phyloP scores from a whole-genome alignment of 2,797 vertebrate genomes.

The Protosalanx chinensis region DNA sequence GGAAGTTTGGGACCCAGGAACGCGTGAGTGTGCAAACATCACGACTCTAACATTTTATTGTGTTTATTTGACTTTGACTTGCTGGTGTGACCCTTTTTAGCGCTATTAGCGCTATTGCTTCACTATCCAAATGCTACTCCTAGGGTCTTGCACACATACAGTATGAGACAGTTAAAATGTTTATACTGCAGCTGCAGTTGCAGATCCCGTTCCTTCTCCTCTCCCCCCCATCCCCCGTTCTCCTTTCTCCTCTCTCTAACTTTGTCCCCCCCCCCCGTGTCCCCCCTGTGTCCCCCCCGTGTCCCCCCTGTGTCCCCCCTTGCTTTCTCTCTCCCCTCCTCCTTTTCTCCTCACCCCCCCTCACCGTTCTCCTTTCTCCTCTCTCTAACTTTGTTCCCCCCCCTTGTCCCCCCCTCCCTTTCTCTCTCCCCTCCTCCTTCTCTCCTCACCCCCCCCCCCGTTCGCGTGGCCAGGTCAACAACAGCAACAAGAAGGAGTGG shows the following conservation, averaged over 20 bases:
- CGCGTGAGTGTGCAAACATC: conserved; percentile 71
- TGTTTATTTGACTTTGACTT: too few species aligned
- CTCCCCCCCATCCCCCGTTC: background rate
- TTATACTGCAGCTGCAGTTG: too few species aligned
- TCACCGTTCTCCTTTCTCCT: background rate
- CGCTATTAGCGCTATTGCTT: too few species aligned
- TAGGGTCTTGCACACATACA: too few species aligned
- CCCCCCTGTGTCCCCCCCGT: too few species aligned
- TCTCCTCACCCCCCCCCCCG: background rate
- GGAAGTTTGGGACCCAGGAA: conserved; percentile 97
- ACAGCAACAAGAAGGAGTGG: conserved; percentile 98
- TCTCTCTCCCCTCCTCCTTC: background rate
- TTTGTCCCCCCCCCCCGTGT: background rate
- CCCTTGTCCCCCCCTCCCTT: background rate
- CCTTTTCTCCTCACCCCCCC: background rate
- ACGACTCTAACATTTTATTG: too few species aligned
- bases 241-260: background rate
- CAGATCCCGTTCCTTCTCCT: background rate
- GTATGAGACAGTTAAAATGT: too few species aligned
- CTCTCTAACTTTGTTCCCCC: background rate
- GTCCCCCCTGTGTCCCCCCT: too few species aligned
- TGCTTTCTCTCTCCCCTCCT: too few species aligned
- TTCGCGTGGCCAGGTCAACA: conserved; percentile 82
- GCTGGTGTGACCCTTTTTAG: too few species aligned
- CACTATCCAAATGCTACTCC: too few species aligned